A percentile compares a stretch with the other conserved stretches of the same genome.
These are phyloP conservation scores for Neotoma lepida DNA, from an alignment of 2,113 vertebrate genomes.

Conservation along the genomic window DNA sequence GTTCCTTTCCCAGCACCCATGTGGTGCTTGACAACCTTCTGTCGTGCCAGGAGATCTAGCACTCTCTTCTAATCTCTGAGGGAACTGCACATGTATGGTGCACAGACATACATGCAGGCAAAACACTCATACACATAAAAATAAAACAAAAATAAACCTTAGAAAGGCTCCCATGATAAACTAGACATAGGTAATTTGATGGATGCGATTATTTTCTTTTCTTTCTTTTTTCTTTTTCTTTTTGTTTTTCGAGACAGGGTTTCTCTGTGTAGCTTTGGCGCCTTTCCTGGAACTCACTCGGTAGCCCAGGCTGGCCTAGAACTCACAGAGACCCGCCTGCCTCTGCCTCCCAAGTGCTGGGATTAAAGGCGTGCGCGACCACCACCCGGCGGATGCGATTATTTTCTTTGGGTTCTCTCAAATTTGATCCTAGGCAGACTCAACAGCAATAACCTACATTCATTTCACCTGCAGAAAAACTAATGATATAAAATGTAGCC, in stretches of 20 bases:
- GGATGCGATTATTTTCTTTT: slow-evolving; percentile 62
- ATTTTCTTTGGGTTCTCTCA: slow-evolving; percentile 61
- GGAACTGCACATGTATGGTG: neutral
- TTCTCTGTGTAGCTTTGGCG: no score
- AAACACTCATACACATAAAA: neutral
- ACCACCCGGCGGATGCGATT: slow-evolving; percentile 20
- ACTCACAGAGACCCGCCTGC: no score
- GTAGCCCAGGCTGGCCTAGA: no score
- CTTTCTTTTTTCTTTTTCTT: no score
- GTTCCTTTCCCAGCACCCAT: neutral
- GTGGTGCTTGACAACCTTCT: neutral
- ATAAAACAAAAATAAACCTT: neutral
- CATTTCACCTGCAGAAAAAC: slow-evolving; percentile 42
- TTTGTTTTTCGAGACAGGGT: no score
- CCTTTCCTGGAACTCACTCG: no score
- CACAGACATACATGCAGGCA: neutral
- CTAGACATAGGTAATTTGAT: slow-evolving; percentile 46
- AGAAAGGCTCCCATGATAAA: neutral
- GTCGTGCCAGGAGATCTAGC: neutral
- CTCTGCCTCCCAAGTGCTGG: no score
- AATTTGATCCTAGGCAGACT: slow-evolving; percentile 1
- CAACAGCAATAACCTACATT: slow-evolving; percentile 37
- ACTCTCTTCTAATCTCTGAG: neutral
- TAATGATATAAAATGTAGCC: slow-evolving; percentile 33
- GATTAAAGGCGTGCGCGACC: no score